These are phyloP conservation scores for Drosophila sproati DNA, from an alignment of 1,140 invertebrate species.

Conservation along the genomic window DNA sequence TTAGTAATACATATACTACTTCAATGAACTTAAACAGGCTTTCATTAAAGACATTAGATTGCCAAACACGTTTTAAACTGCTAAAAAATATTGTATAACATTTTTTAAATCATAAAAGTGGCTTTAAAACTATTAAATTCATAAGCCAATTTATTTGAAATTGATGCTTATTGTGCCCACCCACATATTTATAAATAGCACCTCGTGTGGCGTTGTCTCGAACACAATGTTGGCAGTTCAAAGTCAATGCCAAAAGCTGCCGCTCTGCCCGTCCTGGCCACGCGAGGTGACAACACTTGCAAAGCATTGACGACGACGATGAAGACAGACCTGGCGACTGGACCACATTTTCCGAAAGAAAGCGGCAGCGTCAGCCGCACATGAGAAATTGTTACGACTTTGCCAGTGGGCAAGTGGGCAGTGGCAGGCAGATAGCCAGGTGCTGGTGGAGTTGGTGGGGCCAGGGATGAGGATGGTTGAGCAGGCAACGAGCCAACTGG, in stretches of 20 bases:
- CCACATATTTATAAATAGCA: constrained; percentile 4
- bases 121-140: neutral
- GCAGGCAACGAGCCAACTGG: constrained; percentile 34
- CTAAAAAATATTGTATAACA: neutral
- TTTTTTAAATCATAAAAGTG: neutral
- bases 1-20: neutral
- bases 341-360: constrained; percentile 83
- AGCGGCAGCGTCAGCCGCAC: constrained; percentile 49
- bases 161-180: neutral
- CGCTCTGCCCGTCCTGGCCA: constrained; percentile 29
- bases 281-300: constrained; percentile 55
- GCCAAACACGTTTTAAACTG: neutral
- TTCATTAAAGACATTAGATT: neutral
- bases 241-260: constrained; percentile 69
- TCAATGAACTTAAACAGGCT: neutral
- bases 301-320: constrained; percentile 36
- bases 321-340: constrained; percentile 53
- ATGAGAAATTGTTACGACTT: constrained; percentile 71
- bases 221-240: constrained; percentile 48
- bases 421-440: neutral
- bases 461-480: neutral
- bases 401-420: constrained; percentile 28
- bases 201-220: constrained; percentile 36
- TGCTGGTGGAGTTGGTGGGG: neutral
- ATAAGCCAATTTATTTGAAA: neutral